A percentile compares a stretch with the other conserved stretches of the same genome.
Evolutionary conservation across 2,888 invertebrate genomes (phyloP).

Genomic region (Ophion obscuratus): DNA sequence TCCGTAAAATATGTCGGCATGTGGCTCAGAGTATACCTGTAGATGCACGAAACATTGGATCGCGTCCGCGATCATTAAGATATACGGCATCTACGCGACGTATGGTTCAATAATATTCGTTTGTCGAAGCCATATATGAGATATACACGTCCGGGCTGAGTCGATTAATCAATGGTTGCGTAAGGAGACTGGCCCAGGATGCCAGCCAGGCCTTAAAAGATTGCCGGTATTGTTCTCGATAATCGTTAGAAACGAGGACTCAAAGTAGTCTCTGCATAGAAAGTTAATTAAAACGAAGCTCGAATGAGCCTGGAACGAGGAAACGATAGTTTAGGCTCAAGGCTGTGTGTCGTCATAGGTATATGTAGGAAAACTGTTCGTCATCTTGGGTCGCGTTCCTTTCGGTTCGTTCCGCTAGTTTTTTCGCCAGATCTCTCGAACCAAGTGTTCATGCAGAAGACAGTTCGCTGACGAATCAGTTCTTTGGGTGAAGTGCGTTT

Average conservation of each 20-base stretch:
- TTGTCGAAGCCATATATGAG: not conserved
- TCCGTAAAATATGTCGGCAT: not conserved
- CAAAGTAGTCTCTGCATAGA: not conserved
- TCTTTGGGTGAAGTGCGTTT: not conserved
- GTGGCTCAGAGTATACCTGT: conserved; percentile 12
- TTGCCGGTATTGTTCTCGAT: conserved; percentile 27
- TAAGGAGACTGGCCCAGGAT: conserved; percentile 10
- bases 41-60: conserved; percentile 26
- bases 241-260: conserved; percentile 21
- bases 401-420: not conserved
- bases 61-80: conserved; percentile 35
- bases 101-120: conserved; percentile 5
- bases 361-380: not conserved
- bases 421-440: conserved; percentile 1
- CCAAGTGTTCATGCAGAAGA: not conserved
- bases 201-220: conserved; percentile 10
- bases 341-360: not conserved
- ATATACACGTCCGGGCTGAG: conserved; percentile 9
- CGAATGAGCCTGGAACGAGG: not conserved
- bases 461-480: not conserved
- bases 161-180: conserved; percentile 56
- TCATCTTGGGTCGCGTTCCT: not conserved
- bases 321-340: not conserved
- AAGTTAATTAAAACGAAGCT: conserved; percentile 18
- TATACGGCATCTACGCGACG: conserved; percentile 28